Evolutionary conservation across 2,113 vertebrate genomes (phyloP).

Genomic region (Ceratotherium simum): DNA sequence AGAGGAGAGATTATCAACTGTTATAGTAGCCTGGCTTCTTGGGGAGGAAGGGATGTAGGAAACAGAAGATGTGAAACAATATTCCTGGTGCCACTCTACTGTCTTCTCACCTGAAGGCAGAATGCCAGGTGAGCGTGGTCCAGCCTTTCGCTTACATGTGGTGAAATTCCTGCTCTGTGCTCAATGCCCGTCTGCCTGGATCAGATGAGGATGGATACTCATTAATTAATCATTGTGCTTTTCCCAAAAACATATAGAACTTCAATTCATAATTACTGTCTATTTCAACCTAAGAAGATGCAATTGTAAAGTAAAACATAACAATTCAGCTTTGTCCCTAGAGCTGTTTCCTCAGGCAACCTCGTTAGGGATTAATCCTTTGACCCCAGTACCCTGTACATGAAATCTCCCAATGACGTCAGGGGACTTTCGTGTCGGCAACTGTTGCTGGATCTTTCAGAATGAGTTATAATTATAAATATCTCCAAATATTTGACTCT

Average conservation of each 20-base stretch:
- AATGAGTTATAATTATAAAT: not conserved
- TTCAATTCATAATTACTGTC: not conserved
- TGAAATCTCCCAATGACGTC: not conserved
- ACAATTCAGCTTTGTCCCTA: not conserved
- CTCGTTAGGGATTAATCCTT: not conserved
- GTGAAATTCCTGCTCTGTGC: not conserved
- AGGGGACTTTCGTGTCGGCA: not conserved
- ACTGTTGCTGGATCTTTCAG: not conserved
- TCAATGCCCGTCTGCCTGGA: not conserved
- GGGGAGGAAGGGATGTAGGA: not conserved
- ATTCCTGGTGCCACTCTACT: rapidly evolving
- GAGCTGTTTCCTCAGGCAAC: not conserved
- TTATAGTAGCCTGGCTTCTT: rapidly evolving
- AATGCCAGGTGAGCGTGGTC: not conserved
- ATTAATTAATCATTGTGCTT: not conserved
- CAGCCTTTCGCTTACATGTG: rapidly evolving
- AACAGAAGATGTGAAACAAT: rapidly evolving
- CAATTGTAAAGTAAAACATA: not conserved
- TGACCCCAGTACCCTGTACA: not conserved
- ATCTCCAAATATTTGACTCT: rapidly evolving
- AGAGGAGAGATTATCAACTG: no score
- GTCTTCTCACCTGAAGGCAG: not conserved
- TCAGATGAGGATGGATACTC: rapidly evolving
- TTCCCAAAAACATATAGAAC: not conserved
- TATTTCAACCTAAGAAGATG: not conserved